A percentile compares a stretch with the other conserved stretches of the same genome.
These are phyloP conservation scores for Coracias cyanogaster DNA, from an alignment of 2,797 vertebrate genomes.

Conservation along the genomic window DNA sequence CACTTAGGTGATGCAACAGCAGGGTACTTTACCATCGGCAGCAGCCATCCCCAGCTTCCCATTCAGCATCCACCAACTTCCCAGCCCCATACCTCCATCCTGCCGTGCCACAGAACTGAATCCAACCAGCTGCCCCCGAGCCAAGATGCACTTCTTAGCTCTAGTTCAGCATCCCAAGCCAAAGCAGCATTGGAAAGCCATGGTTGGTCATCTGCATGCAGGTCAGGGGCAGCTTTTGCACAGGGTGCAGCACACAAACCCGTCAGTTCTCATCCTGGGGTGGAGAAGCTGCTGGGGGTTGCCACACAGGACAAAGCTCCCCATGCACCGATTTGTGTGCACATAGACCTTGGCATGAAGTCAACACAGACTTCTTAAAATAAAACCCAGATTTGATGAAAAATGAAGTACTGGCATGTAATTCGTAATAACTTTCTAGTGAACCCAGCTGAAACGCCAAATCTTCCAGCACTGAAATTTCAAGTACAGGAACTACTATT, in stretches of 20 bases:
- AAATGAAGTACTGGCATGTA: background rate
- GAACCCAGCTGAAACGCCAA: background rate
- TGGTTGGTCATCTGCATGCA: rapidly evolving
- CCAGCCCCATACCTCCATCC: background rate
- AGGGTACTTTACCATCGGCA: background rate
- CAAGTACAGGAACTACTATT: background rate
- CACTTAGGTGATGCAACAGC: background rate
- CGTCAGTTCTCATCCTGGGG: background rate
- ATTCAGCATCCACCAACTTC: background rate
- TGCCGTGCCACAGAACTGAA: background rate
- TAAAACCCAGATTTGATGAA: background rate
- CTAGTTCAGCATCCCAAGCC: background rate
- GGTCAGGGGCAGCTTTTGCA: background rate
- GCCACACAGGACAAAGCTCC: background rate
- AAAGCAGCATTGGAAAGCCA: background rate
- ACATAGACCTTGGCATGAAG: background rate
- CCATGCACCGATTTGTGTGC: rapidly evolving
- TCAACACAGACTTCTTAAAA: background rate
- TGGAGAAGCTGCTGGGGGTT: background rate
- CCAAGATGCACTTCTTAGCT: background rate
- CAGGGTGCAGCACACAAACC: background rate
- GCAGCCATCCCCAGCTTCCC: background rate
- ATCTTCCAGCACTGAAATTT: background rate
- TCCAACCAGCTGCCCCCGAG: background rate
- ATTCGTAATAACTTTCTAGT: background rate